Evolutionary conservation across 2,888 invertebrate genomes (phyloP), one percentile per base, ranked within the genome.

Genomic region (Conistra vaccinii): DNA sequence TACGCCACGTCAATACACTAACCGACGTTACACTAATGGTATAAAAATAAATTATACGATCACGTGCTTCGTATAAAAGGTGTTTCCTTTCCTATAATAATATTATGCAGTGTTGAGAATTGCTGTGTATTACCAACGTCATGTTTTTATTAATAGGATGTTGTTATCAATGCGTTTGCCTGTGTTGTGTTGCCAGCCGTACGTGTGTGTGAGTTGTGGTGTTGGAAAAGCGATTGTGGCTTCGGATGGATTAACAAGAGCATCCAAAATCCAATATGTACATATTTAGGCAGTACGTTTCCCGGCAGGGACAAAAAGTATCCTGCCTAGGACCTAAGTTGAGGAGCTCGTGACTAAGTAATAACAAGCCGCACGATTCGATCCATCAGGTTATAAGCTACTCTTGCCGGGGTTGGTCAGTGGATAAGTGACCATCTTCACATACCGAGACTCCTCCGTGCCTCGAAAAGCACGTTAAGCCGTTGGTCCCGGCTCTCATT

Each of bases 151-250:
- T 63, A 67, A 58, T 76, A 76, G 42, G 48, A 71, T 39, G 23
- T 39, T 63, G 57, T 62, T 62, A 76, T 80, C 80, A 80, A 76
- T 71, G n/a, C 61, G 63, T 63, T 61, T 76, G 69, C 48, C 29
- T 69, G 51, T 58, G 39, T 62, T 29, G 35, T 69, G 66, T 62
- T 29, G 1, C 51, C 20, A 51, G 32, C 32, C 26, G 7, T 42
- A 2, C 1, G 35, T 42, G 3, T 29, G 60, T 48, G 29, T 60
- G 45, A 23, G n/a, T 10, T 53, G 39, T 58, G 39, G 23, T 68
- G 51, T 60, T 35, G 3, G 20, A 55, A 69, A 53, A n/a, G n/a
- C 20, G 69, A 69, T 69, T 69, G 29, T 45, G 35, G 53, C 14
- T 35, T 45, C 4, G n/a, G 14, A n/a, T 35, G 60, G 60, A 69